Conservation (phyloP, 2,797 vertebrate species). For the Ptychobarbus kaznakovi region DNA sequence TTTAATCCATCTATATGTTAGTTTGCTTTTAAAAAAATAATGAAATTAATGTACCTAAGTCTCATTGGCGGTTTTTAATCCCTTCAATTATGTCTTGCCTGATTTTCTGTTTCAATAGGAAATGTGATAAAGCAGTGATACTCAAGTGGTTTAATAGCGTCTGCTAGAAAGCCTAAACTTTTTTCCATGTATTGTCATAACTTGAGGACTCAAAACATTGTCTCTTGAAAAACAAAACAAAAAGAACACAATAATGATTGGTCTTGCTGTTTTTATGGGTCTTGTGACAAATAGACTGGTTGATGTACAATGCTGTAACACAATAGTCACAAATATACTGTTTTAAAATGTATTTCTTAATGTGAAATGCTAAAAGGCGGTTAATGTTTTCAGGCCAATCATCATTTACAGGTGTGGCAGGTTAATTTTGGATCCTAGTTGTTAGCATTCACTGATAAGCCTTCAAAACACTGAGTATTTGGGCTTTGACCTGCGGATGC, state of each 20-base stretch:
- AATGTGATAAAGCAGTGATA: neutral
- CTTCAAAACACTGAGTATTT: neutral
- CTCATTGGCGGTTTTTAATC: neutral
- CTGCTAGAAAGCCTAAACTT: neutral
- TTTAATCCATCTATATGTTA: neutral
- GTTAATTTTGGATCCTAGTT: neutral
- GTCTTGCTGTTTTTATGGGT: neutral
- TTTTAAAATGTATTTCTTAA: no score
- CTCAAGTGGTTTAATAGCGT: neutral
- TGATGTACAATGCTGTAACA: neutral
- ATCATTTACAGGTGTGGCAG: neutral
- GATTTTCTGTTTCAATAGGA: neutral
- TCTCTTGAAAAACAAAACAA: neutral
- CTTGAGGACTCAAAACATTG: neutral
- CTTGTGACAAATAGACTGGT: neutral
- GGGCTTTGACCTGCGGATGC: constrained; percentile 9
- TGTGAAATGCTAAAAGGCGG: neutral
- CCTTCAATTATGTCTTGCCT: neutral
- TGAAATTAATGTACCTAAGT: neutral
- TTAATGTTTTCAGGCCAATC: neutral
- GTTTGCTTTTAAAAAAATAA: neutral
- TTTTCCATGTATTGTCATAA: neutral
- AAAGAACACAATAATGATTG: neutral
- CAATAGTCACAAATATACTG: neutral
- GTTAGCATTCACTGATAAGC: neutral